Evolutionary conservation across 1,140 invertebrate species (phyloP).

Genomic region (Drosophila arizonae): DNA sequence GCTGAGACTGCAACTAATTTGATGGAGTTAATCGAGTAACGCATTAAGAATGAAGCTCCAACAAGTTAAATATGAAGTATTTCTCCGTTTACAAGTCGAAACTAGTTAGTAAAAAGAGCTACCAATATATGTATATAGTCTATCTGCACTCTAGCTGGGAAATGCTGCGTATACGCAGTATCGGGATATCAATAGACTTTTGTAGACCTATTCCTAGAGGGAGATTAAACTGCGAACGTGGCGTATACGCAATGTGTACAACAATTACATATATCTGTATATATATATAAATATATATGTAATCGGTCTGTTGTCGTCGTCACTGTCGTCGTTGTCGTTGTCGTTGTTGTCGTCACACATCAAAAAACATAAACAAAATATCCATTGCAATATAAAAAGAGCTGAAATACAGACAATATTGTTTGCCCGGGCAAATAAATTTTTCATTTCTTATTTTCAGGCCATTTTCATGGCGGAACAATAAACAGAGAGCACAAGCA

Average conservation of each 20-base stretch:
- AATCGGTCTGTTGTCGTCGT: slow-evolving; percentile 27
- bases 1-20: neutral
- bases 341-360: too few species aligned
- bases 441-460: slow-evolving; percentile 77
- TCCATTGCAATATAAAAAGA: slow-evolving; percentile 40
- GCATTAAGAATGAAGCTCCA: too few species aligned
- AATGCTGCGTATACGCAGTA: too few species aligned
- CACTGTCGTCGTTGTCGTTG: too few species aligned
- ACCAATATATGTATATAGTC: too few species aligned
- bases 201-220: too few species aligned
- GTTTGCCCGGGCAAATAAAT: slow-evolving; percentile 58
- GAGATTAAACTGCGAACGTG: neutral
- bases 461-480: slow-evolving; percentile 74
- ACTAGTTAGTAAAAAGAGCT: too few species aligned
- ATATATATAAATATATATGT: neutral
- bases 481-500: slow-evolving; percentile 56
- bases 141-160: too few species aligned
- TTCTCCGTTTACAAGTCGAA: too few species aligned
- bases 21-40: neutral
- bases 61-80: too few species aligned
- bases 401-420: slow-evolving; percentile 34
- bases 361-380: slow-evolving; percentile 44
- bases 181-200: too few species aligned
- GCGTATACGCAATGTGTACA: neutral
- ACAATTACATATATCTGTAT: neutral